A percentile compares a stretch with the other conserved stretches of the same genome.
phyloP scores from a whole-genome alignment of 2,797 vertebrate species.

The Siniperca undulata region DNA sequence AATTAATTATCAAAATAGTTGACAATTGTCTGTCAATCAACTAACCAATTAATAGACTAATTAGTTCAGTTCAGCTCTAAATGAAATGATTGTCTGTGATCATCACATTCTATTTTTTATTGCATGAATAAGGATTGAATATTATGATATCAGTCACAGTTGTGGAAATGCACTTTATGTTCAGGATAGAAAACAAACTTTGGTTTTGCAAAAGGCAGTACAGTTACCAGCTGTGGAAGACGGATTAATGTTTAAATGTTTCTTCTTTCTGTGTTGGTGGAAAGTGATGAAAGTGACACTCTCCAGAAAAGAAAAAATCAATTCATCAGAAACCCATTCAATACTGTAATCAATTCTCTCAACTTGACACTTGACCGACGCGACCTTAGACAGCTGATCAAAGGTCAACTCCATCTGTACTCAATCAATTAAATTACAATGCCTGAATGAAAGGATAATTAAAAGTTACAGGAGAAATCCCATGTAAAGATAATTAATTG shows the following conservation, averaged over 20 bases:
- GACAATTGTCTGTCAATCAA: background rate
- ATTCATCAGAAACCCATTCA: slow-evolving; percentile 62
- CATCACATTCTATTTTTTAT: background rate
- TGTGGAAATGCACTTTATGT: background rate
- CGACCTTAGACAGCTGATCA: slow-evolving; percentile 57
- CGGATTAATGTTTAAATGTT: slow-evolving; percentile 19
- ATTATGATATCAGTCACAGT: background rate
- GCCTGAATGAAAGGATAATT: slow-evolving; percentile 47
- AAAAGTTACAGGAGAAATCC: slow-evolving; percentile 33
- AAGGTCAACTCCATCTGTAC: slow-evolving; percentile 65
- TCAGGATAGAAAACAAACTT: background rate
- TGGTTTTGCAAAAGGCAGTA: background rate
- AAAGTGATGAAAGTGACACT: slow-evolving; percentile 47
- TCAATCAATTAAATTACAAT: slow-evolving; percentile 58
- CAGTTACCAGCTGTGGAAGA: background rate
- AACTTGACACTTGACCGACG: slow-evolving; percentile 63
- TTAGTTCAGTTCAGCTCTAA: background rate
- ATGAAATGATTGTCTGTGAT: background rate
- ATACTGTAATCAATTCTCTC: slow-evolving; percentile 68
- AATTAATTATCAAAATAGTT: background rate
- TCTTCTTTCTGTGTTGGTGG: slow-evolving; percentile 27
- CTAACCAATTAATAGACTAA: background rate
- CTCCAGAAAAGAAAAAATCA: slow-evolving; percentile 51
- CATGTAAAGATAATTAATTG: slow-evolving; percentile 41
- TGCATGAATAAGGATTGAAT: background rate